These are phyloP conservation scores for Cephus sareptanus DNA, from an alignment of 2,888 invertebrate genomes.

Conservation along the genomic window DNA sequence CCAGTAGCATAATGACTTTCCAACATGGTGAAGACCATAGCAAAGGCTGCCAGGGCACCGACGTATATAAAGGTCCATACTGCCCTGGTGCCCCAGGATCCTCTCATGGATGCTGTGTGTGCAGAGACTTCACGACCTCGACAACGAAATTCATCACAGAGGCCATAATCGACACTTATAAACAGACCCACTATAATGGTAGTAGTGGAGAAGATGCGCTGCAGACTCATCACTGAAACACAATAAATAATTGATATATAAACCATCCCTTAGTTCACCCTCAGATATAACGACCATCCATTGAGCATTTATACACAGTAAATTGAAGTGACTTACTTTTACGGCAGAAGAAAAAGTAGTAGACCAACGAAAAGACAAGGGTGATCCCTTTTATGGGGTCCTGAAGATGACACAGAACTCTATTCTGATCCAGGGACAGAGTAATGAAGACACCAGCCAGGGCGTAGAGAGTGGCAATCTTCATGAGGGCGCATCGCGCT, in stretches of 20 bases:
- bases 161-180: conserved; percentile 72
- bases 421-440: conserved; percentile 68
- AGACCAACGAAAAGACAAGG: conserved; percentile 70
- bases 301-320: not conserved
- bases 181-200: conserved; percentile 73
- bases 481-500: conserved; percentile 62
- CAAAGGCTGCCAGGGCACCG: conserved; percentile 68
- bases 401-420: conserved; percentile 72
- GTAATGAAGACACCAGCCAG: conserved; percentile 67
- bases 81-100: conserved; percentile 68
- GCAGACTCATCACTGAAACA: conserved; percentile 70
- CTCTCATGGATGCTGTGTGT: conserved; percentile 46
- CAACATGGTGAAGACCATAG: conserved; percentile 68
- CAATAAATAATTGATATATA: not conserved
- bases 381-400: conserved; percentile 72
- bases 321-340: conserved; percentile 67
- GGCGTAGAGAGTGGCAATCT: conserved; percentile 66
- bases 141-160: conserved; percentile 73
- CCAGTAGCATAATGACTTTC: conserved; percentile 63
- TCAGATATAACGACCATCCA: not conserved
- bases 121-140: conserved; percentile 65
- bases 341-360: conserved; percentile 72
- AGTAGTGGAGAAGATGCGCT: conserved; percentile 71
- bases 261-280: not conserved
- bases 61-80: conserved; percentile 71